Conservation (phyloP, 2,113 vertebrate genomes). For the Hipposideros armiger region DNA sequence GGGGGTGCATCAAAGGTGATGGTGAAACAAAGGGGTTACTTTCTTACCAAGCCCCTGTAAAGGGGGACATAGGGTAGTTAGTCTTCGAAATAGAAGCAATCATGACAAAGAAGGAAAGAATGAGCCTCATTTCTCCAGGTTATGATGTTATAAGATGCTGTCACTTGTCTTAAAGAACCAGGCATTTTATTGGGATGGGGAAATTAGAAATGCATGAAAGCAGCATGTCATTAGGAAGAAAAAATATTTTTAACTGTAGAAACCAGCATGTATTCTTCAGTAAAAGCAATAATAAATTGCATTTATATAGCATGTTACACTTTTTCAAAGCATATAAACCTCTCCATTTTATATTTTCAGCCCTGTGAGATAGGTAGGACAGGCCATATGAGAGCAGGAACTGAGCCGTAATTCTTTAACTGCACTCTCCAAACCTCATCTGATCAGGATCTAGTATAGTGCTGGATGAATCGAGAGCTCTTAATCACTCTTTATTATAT, state of each 20-base stretch:
- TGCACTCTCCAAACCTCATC: rapidly evolving
- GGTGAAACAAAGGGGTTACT: constrained; percentile 53
- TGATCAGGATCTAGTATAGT: not conserved
- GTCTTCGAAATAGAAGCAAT: not conserved
- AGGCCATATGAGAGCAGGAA: not conserved
- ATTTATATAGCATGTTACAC: not conserved
- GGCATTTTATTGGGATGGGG: not conserved
- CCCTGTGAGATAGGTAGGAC: not conserved
- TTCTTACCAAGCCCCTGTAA: constrained; percentile 35
- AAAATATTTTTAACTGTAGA: constrained; percentile 15
- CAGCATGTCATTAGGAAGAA: constrained; percentile 24
- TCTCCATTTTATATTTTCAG: not conserved
- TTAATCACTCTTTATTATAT: constrained; percentile 25
- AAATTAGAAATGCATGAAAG: constrained; percentile 53
- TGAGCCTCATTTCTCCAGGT: constrained; percentile 3
- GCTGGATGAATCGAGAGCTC: not conserved
- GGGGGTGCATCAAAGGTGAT: constrained; percentile 58
- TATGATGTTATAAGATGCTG: not conserved
- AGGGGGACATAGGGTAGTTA: not conserved
- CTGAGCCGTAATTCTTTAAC: not conserved
- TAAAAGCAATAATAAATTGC: constrained; percentile 22
- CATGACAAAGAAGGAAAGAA: not conserved
- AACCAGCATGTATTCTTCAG: not conserved
- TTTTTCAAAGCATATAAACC: constrained; percentile 53
- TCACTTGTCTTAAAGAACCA: not conserved